Evolutionary conservation across 2,888 invertebrate genomes (phyloP).

Genomic region (Dioctria rufipes): DNA sequence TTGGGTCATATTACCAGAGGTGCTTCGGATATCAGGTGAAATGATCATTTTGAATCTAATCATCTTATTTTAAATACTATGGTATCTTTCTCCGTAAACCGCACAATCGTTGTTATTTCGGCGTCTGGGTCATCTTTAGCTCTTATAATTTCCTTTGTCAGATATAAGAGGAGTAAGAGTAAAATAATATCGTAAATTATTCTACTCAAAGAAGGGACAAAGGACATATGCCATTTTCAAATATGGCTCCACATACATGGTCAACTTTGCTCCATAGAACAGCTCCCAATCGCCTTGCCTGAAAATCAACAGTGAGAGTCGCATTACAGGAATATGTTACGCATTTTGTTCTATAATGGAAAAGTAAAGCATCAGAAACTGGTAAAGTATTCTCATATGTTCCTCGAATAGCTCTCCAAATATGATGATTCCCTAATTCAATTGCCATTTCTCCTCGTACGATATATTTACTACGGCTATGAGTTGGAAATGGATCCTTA

Average conservation of each 20-base stretch:
- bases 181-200: no score
- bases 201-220: not conserved
- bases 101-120: no score
- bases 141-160: no score
- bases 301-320: conserved; percentile 65
- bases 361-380: conserved; percentile 67
- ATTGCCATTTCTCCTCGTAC: conserved; percentile 86
- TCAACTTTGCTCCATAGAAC: conserved; percentile 68
- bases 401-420: conserved; percentile 69
- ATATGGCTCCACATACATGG: conserved; percentile 65
- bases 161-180: no score
- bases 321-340: conserved; percentile 63
- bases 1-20: no score
- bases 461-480: conserved; percentile 90
- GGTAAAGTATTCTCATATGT: conserved; percentile 66
- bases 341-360: conserved; percentile 69
- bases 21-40: no score
- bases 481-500: conserved; percentile 73
- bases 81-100: no score
- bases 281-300: conserved; percentile 68
- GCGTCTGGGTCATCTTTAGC: no score
- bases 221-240: conserved; percentile 66
- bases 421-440: conserved; percentile 92
- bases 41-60: no score
- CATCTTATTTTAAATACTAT: no score